Conservation (phyloP, 2,888 invertebrate species). For the Dicycla oo region DNA sequence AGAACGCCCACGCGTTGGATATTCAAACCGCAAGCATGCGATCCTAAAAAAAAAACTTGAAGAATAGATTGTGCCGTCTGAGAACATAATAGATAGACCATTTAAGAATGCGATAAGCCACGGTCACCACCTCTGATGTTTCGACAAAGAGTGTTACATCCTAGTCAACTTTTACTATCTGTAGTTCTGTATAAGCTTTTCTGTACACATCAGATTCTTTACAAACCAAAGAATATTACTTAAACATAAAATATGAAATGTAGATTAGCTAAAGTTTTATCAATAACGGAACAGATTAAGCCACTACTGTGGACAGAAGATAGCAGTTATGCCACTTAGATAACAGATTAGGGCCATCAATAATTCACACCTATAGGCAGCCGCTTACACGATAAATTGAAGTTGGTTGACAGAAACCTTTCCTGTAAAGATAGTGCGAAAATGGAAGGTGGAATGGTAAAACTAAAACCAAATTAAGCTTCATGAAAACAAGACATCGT, state of each 20-base stretch:
- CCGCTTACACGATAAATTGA: constrained; percentile 6
- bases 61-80: constrained; percentile 38
- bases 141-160: constrained; percentile 31
- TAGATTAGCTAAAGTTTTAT: constrained; percentile 68
- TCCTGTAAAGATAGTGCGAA: neutral
- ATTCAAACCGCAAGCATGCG: constrained; percentile 51
- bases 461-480: neutral
- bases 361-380: constrained; percentile 20
- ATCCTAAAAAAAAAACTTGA: constrained; percentile 46
- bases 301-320: constrained; percentile 57
- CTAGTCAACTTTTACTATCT: constrained; percentile 43
- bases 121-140: constrained; percentile 20
- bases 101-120: constrained; percentile 45
- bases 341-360: constrained; percentile 66
- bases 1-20: constrained; percentile 53
- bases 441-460: neutral
- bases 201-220: neutral
- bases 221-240: constrained; percentile 3
- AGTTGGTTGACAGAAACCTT: neutral
- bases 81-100: constrained; percentile 38
- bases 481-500: neutral
- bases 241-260: constrained; percentile 53
- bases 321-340: constrained; percentile 65
- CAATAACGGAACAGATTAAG: constrained; percentile 72
- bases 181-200: constrained; percentile 6